A percentile compares a stretch with the other conserved stretches of the same genome.
phyloP scores from a whole-genome alignment of 2,797 vertebrate genomes.

The Typhlichthys subterraneus region DNA sequence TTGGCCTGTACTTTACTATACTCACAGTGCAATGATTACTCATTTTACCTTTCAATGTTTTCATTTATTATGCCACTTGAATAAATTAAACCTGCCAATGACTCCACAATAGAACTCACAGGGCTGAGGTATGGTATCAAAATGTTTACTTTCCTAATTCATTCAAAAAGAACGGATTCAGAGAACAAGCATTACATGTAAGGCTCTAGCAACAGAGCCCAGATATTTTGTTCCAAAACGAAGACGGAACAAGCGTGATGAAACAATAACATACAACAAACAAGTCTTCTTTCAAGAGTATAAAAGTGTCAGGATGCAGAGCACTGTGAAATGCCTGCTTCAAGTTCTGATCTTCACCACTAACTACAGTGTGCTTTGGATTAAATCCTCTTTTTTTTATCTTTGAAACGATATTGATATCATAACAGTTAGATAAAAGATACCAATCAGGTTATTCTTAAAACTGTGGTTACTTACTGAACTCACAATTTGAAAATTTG shows the following conservation, averaged over 20 bases:
- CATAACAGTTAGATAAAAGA: slow-evolving; percentile 66
- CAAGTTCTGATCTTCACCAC: slow-evolving; percentile 77
- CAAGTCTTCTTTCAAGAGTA: slow-evolving; percentile 70
- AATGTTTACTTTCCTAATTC: slow-evolving; percentile 84
- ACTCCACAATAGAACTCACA: slow-evolving; percentile 87
- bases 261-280: slow-evolving; percentile 69
- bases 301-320: slow-evolving; percentile 80
- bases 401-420: slow-evolving; percentile 58
- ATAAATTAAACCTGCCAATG: slow-evolving; percentile 85
- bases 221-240: slow-evolving; percentile 56
- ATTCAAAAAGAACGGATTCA: slow-evolving; percentile 71
- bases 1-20: slow-evolving; percentile 90
- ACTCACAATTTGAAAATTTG: slow-evolving; percentile 79
- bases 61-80: slow-evolving; percentile 62
- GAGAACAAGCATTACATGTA: slow-evolving; percentile 64
- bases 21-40: slow-evolving; percentile 97
- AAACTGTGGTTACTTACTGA: slow-evolving; percentile 73
- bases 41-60: slow-evolving; percentile 71
- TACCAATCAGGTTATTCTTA: slow-evolving; percentile 72
- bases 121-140: slow-evolving; percentile 98
- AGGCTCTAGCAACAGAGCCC: slow-evolving; percentile 62
- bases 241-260: slow-evolving; percentile 70
- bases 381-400: slow-evolving; percentile 68
- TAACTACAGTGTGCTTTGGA: slow-evolving; percentile 91
- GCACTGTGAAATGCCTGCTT: slow-evolving; percentile 87